Evolutionary conservation across 2,113 vertebrate genomes (phyloP).

Genomic region (Osmerus mordax): DNA sequence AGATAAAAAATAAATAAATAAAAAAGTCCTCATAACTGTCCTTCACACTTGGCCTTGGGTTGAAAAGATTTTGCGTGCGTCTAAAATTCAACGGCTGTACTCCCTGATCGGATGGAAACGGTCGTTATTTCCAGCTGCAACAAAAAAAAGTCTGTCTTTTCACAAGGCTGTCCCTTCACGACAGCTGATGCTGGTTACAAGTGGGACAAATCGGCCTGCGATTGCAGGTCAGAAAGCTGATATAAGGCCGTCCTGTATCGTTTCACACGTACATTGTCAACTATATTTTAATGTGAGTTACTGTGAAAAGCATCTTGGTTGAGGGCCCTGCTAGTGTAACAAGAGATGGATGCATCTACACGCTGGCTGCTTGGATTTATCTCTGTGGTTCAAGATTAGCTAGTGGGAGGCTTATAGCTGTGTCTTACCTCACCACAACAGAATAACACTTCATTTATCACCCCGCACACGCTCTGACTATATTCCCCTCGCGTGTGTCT

Average conservation of each 20-base stretch:
- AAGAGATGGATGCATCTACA: background rate
- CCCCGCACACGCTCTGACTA: background rate
- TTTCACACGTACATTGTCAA: too few species aligned
- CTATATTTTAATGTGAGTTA: background rate
- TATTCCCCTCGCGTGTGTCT: background rate
- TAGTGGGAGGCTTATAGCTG: background rate
- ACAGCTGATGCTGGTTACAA: too few species aligned
- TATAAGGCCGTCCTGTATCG: too few species aligned
- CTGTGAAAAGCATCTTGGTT: background rate
- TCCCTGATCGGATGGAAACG: background rate
- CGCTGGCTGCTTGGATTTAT: background rate
- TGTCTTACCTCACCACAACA: background rate
- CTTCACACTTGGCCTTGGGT: constrained; percentile 22
- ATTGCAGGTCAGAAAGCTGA: too few species aligned
- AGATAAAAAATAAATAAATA: constrained; percentile 10
- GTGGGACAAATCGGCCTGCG: too few species aligned
- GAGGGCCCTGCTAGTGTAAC: background rate
- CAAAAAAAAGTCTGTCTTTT: too few species aligned
- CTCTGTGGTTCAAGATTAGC: background rate
- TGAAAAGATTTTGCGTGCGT: constrained; percentile 15
- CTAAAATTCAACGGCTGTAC: background rate
- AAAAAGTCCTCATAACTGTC: constrained; percentile 23
- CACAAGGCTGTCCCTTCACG: too few species aligned
- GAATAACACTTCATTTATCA: background rate
- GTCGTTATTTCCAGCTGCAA: background rate